Base-by-base conservation (phyloP, 2,888 invertebrate species). In the Bellardia pandia region DNA sequence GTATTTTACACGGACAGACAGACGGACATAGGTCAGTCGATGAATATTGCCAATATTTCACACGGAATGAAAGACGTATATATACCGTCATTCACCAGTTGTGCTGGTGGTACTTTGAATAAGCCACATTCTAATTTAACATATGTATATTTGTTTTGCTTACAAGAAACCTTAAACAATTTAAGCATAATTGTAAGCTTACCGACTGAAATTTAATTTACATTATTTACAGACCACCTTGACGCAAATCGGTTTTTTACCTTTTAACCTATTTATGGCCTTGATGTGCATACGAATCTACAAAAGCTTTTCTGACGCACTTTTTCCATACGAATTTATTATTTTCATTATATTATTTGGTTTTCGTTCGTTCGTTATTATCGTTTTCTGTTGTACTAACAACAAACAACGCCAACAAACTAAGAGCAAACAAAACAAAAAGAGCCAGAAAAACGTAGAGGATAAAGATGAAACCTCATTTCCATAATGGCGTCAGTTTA, bases 401-500 rank as follows among this genome's bases (percentile, higher is more conserved):
- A 56, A 58, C 6, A 66, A 56, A 58, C 6, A 66, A 9, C 48
- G 13, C 51, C 62, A 33, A 58, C 69, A 79, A 69, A 60, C 78
- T 58, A 37, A 60, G 60, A 69, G 48, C 71, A 45, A 58, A 71
- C 71, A 62, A 13, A 45, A 45, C 37, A 53, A 42, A 58, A 42
- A 51, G 7, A 14, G 30, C 37, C 37, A 53, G 40, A n/a, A 48
- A 56, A 16, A n/a, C 58, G 40, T 7, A 30, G 16, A 56, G 45
- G 11, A 66, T 42, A 66, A 58, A 62, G 51, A 62, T 33, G 33
- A 62, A 69, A 71, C 60, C 51, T 71, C 53, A 76, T 75, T 83
- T 80, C 53, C 77, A 79, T 87, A 82, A 77, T 87, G 85, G 87
- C 85, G 81, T 82, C 85, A 77, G 60, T 53, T 72, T 56, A 68